Evolutionary conservation across 2,888 invertebrate genomes (phyloP).

Genomic region (Himalopsyche anomala): DNA sequence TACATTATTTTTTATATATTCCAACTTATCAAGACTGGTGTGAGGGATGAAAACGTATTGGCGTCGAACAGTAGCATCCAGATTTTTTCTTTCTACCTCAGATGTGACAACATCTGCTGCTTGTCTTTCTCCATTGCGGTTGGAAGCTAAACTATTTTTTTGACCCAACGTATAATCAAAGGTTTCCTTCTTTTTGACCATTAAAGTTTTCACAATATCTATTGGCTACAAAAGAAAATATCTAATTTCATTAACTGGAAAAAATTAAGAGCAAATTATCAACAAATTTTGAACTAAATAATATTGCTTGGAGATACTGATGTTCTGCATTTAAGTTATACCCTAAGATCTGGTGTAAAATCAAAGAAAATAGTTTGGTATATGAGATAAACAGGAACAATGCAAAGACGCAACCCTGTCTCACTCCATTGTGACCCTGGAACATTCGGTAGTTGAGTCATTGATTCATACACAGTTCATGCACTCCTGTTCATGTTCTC

Average conservation of each 20-base stretch:
- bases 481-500: no score
- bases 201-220: constrained; percentile 80
- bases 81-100: constrained; percentile 68
- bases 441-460: no score
- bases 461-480: no score
- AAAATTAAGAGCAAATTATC: no score
- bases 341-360: no score
- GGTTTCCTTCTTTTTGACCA: constrained; percentile 74
- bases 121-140: constrained; percentile 57
- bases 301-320: no score
- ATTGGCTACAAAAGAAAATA: constrained; percentile 73
- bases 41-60: constrained; percentile 83
- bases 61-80: constrained; percentile 71
- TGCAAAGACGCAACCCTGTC: no score
- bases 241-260: not conserved
- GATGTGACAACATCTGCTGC: constrained; percentile 69
- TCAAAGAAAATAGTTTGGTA: no score
- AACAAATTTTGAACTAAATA: no score
- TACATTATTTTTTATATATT: constrained; percentile 78
- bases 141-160: constrained; percentile 67
- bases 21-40: constrained; percentile 78
- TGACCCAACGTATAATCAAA: not conserved
- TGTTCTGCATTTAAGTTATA: not conserved
- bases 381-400: no score
- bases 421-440: no score